Base-by-base conservation (phyloP, 2,888 invertebrate genomes). In the Acleris laterana region DNA sequence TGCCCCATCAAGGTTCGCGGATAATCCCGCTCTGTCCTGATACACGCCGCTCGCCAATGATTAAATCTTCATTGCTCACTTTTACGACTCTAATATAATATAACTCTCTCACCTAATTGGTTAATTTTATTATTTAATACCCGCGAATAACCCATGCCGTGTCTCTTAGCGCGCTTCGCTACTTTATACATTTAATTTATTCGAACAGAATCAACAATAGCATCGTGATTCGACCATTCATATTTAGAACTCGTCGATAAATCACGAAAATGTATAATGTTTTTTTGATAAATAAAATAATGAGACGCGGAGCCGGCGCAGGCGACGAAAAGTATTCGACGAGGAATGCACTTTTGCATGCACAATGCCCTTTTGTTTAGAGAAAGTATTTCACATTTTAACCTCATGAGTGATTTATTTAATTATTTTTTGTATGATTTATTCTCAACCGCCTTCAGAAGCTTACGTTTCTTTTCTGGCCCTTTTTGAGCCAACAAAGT, bases 321-420 rank as follows among this genome's bases (percentile, higher is more conserved):
- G 93, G 92, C 93, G 93, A 89, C 89, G 90, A 91, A 90, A 90
- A 90, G 87, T 88, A 89, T 92, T 86, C 88, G 80, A 79, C 70
- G 78, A 71, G 88, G 91, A 90, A 92, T 92, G 90, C 89, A 84
- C 88, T 90, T 90, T 90, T 89, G 91, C 90, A 90, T 93, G 83
- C 87, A 91, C 92, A 90, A 92, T 90, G 86, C 88, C 78, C 90
- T 90, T 90, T 93, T 91, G 92, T 93, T 89, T 92, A 90, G 89
- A 89, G 90, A 90, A 89, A 92, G 90, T 91, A 91, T 92, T 92
- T 92, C 92, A 91, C 91, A 90, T 90, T 87, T 85, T 83, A 85
- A 86, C 84, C 84, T 81, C 81, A 73, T 83, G 87, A 88, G 81
- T 88, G 90, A 92, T 91, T 90, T 93, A 89, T 91, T 70, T 62